A percentile compares a stretch with the other conserved stretches of the same genome.
Conservation (phyloP, 2,113 vertebrate genomes). For the Brachyhypopomus occidentalis region DNA sequence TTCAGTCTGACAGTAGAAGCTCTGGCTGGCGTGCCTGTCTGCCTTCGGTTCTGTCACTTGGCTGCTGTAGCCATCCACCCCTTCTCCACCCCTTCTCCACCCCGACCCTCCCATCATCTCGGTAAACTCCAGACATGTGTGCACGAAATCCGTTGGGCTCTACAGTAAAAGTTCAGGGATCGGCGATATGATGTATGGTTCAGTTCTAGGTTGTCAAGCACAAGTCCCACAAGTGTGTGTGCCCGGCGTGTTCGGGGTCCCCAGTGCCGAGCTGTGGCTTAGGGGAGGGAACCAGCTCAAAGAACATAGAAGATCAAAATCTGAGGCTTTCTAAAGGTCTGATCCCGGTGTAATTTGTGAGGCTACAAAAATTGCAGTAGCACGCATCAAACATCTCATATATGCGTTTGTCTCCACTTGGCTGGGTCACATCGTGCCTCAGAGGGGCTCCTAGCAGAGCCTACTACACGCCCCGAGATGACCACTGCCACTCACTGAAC, state of each 20-base stretch:
- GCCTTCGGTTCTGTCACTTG: slow-evolving; percentile 27
- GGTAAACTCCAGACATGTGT: slow-evolving; percentile 30
- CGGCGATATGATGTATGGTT: slow-evolving; percentile 11
- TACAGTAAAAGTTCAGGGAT: not conserved
- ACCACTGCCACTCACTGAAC: not conserved
- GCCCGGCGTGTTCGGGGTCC: not conserved
- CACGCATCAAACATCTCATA: not conserved
- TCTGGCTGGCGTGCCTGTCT: slow-evolving; percentile 37
- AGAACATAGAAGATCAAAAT: slow-evolving; percentile 1
- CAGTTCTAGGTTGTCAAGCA: slow-evolving; percentile 23
- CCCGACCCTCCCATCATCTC: not conserved
- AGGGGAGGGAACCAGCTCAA: not conserved
- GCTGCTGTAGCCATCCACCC: not conserved
- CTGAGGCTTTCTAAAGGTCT: not conserved
- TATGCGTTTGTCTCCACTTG: not conserved
- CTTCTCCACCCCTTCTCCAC: not conserved
- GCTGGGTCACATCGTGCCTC: not conserved
- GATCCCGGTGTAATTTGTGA: slow-evolving; percentile 5
- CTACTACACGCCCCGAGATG: not conserved
- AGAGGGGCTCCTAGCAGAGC: not conserved
- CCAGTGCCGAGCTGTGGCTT: not conserved
- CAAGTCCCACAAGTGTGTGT: not conserved
- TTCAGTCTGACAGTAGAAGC: slow-evolving; percentile 44
- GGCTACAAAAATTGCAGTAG: slow-evolving; percentile 1
- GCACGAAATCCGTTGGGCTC: slow-evolving; percentile 3